Evolutionary conservation across 2,113 vertebrate species (phyloP), one percentile per base, ranked within the genome.

Genomic region (Halichoeres trimaculatus): DNA sequence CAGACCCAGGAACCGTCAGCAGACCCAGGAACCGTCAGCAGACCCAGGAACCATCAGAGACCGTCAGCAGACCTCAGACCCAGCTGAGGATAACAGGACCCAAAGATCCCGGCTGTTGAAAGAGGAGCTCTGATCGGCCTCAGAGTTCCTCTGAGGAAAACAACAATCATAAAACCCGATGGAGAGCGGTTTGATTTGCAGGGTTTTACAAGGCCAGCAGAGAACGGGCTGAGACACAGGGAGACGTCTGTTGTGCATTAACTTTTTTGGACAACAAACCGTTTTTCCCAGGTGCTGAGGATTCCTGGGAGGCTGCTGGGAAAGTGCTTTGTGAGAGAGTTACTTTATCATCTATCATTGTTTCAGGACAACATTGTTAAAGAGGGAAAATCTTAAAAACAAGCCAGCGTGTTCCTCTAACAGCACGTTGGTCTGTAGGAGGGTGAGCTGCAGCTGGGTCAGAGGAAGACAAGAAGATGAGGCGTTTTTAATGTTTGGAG

Each of bases 211-310:
- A 90, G 91, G 85, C 86, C 88, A 88, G 67, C 35, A 63, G 78
- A 77, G 50, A 34, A 55, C 70, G 58, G 67, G 22, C 76, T 13
- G 72, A 24, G 70, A 73, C 24, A 10, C 36, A 61, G 38, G 60
- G 71, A 30, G 69, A 80, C 41, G 70, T 88, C 91, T 92, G 93
- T 83, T 92, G 84, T 86, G 75, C 78, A 88, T 93, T 91, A 91
- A 66, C 58, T 57, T 86, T 90, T 81, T 86, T 83, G 78, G 84
- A 80, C 79, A 68, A 72, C 50, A 64, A 63, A 51, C 61, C 83
- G 79, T 81, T 81, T 90, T 91, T 90, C 85, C 90, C 91, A 91
- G 91, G 91, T 92, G 87, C 69, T 69, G 70, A 75, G 64, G 86
- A 76, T 89, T 90, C 84, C 84, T 80, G 78, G 87, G 68, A 88